Conservation (phyloP, 2,113 vertebrate genomes). For the Pardalotus punctatus region DNA sequence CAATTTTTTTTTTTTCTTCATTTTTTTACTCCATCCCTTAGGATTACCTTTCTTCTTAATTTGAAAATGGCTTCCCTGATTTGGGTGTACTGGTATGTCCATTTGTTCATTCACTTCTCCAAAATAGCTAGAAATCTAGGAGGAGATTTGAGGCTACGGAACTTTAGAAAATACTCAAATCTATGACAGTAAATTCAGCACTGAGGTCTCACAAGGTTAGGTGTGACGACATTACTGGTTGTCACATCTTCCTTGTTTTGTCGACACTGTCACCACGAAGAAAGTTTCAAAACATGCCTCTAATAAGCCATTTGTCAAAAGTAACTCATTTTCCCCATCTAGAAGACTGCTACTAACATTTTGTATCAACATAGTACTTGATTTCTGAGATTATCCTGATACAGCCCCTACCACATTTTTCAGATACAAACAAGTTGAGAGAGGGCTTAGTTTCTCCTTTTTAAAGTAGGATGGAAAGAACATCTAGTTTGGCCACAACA, state of each 20-base stretch:
- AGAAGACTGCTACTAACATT: background rate
- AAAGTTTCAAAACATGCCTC: background rate
- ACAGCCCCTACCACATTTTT: background rate
- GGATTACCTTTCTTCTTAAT: background rate
- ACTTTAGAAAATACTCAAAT: background rate
- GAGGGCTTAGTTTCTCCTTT: background rate
- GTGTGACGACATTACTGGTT: background rate
- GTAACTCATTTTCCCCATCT: background rate
- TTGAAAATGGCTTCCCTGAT: background rate
- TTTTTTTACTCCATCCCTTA: background rate
- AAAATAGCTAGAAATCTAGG: background rate
- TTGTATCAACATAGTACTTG: fast-evolving
- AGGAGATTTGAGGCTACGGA: background rate
- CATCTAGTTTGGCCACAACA: background rate
- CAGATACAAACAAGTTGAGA: background rate
- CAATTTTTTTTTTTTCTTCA: background rate
- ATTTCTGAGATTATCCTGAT: background rate
- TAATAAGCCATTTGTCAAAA: background rate
- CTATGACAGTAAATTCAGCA: background rate
- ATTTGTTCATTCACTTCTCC: background rate
- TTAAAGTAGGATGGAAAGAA: background rate
- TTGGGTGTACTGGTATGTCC: background rate
- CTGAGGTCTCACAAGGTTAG: background rate
- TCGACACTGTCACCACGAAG: background rate
- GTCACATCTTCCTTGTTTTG: background rate